Evolutionary conservation across 2,113 vertebrate genomes (phyloP), one percentile per base, ranked within the genome.

Genomic region (Tragulus kanchil): DNA sequence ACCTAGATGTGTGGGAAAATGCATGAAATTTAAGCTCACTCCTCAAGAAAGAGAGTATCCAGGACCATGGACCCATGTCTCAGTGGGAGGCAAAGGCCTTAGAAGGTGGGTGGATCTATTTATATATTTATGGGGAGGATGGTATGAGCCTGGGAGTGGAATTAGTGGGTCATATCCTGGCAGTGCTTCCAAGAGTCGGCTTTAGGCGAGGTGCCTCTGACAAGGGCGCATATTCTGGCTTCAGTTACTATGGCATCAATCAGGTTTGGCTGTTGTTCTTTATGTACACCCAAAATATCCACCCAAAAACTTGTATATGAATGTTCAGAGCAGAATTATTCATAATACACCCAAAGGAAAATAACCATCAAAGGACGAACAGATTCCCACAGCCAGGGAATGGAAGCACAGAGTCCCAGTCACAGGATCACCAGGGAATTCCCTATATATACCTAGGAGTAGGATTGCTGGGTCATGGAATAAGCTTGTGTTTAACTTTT

Each of bases 1-100:
- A 99, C 97, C 99, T 99, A 87, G 94, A 95, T 2, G 84, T 0
- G 86, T 0, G 0, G 54, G 86, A 69, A 98, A 98, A 96, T 42
- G 13, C 84, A 95, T 26, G 86, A 9, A 69, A 64, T 77, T 89
- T 26, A 64, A 52, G 45, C 9, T 17, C 1, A 67, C 5, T 48
- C 26, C 19, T 52, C 1, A 0, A 87, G 58, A 85, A 96, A 85
- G 56, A 77, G 21, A 23, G 6, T 28, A 56, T 52, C 26, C 10
- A 31, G 36, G 77, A 23, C 1, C n/a, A n/a, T n/a, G 58, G 25
- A 10, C 9, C 45, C 48, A 10, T 3, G 31, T 78, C 71, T 67
- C 1, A 2, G 15, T 3, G 54, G 56, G 11, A 89, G 25, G 15
- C 67, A 58, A 23, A 83, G 28, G 42, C 59, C 56, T 65, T 16